Base-by-base conservation (phyloP, 1,140 invertebrate species). In the Dendrolimus kikuchii region DNA sequence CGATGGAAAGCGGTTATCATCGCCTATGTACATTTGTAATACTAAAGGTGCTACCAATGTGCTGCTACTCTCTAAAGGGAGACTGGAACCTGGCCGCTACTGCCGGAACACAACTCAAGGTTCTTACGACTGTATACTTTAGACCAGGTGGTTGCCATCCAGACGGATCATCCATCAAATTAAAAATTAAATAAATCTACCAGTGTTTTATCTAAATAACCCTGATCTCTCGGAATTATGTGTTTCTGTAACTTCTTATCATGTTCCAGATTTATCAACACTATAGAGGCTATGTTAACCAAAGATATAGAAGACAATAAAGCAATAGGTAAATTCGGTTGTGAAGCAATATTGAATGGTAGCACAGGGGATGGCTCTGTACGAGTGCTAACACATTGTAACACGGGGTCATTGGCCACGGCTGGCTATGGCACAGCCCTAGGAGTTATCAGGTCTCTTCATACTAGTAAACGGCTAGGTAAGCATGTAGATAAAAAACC, bases 391-490 rank as follows among this genome's bases (percentile, higher is more conserved):
- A 99, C 98, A 4, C 97, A 99, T 78, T 99, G 98, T 77, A 99
- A 99, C 81, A 99, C 98, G 7, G 98, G 98, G 0, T 97, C 96
- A 5, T 88, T 99, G 60, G 98, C 98, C 3, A 99, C 98, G 38
- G 95, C 95, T 57, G 97, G 95, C 6, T 99, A 98, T 88, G 98
- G 98, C 4, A 99, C 98, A 38, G 98, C 98, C 38, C 88, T 99
- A 49, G 98, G 98, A 57, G 96, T 99, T 5, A 94, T 99, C 52
- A 89, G 98, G 66, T 90, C 91, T 38, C 89, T 99, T 40, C 90
- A 94, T 75, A 89, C 89, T 47, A 81, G 88, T 42, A 91, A 91
- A 59, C 91, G 90, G 82, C 86, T 99, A 60, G 92, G 95, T 96
- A 87, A 86, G 77, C 43, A 39, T 44, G 23, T 23, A 23, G 23